A percentile compares a stretch with the other conserved stretches of the same genome.
phyloP scores from a whole-genome alignment of 2,797 vertebrate species.

The Paedocypris micromegethes region DNA sequence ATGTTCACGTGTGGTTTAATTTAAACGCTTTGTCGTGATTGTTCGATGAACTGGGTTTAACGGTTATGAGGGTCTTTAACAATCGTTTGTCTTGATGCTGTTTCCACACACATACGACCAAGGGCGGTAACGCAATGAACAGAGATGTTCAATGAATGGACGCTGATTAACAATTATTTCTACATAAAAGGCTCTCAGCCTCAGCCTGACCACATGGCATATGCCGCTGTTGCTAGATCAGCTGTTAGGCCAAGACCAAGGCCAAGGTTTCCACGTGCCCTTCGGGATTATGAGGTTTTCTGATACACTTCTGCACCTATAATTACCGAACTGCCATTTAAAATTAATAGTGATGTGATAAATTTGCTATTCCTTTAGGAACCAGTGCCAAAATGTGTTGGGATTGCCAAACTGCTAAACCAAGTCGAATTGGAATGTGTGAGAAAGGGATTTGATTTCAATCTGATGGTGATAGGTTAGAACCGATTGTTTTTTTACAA shows the following conservation, averaged over 20 bases:
- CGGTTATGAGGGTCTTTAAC: no score
- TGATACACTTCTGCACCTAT: not conserved
- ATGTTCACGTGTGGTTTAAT: no score
- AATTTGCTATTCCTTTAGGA: constrained; percentile 44
- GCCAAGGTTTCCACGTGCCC: constrained; percentile 83
- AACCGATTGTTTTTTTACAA: not conserved
- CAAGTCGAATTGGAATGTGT: constrained; percentile 79
- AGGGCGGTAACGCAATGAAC: no score
- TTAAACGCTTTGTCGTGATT: no score
- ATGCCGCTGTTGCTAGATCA: constrained; percentile 63
- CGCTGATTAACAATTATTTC: no score
- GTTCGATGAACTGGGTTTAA: no score
- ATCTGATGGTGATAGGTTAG: constrained; percentile 77
- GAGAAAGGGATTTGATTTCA: constrained; percentile 83
- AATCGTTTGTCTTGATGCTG: no score
- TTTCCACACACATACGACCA: no score
- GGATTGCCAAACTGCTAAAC: constrained; percentile 75
- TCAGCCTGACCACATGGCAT: constrained; percentile 8
- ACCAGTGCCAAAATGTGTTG: constrained; percentile 69
- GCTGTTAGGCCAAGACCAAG: constrained; percentile 69
- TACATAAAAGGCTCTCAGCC: no score
- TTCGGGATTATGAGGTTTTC: constrained; percentile 84
- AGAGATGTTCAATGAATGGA: no score
- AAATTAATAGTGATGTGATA: not conserved
- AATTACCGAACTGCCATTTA: not conserved